Conservation (phyloP, 2,888 invertebrate genomes). For the Fissipunctia ypsillon region DNA sequence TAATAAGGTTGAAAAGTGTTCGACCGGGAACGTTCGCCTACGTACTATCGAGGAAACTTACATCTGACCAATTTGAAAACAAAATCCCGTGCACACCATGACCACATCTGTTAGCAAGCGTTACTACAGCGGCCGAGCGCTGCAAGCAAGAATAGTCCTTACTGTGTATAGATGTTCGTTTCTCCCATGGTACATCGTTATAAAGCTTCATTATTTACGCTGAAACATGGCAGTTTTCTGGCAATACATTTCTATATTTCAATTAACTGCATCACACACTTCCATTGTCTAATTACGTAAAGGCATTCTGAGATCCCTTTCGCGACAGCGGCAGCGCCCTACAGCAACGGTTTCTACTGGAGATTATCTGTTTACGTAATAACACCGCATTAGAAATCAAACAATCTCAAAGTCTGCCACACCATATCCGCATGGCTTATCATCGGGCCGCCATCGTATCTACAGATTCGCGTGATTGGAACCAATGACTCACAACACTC, state of each 20-base stretch:
- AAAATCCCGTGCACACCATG: too few species aligned
- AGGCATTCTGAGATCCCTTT: slow-evolving; percentile 42
- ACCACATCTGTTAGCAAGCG: too few species aligned
- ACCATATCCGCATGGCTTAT: slow-evolving; percentile 65
- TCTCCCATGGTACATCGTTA: too few species aligned
- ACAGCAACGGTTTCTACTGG: slow-evolving; percentile 50
- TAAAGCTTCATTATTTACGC: background rate
- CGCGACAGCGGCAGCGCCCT: slow-evolving; percentile 47
- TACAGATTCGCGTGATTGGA: slow-evolving; percentile 69
- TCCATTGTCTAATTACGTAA: slow-evolving; percentile 54
- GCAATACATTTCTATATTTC: background rate
- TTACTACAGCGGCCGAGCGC: too few species aligned
- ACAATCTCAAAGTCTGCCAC: slow-evolving; percentile 56
- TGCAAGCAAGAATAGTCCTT: too few species aligned
- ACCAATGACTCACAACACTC: slow-evolving; percentile 68
- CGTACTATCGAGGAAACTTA: too few species aligned
- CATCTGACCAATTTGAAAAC: too few species aligned
- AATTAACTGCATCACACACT: slow-evolving; percentile 32
- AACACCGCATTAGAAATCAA: slow-evolving; percentile 63
- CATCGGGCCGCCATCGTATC: slow-evolving; percentile 64
- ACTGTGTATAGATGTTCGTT: too few species aligned
- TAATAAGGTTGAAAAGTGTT: too few species aligned
- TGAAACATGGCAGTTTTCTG: slow-evolving; percentile 14
- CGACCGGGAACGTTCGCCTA: too few species aligned
- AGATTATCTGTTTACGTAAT: slow-evolving; percentile 65